These are phyloP conservation scores for Trididemnum miniatum DNA, from an alignment of 23 tunicate genomes.

Conservation along the genomic window DNA sequence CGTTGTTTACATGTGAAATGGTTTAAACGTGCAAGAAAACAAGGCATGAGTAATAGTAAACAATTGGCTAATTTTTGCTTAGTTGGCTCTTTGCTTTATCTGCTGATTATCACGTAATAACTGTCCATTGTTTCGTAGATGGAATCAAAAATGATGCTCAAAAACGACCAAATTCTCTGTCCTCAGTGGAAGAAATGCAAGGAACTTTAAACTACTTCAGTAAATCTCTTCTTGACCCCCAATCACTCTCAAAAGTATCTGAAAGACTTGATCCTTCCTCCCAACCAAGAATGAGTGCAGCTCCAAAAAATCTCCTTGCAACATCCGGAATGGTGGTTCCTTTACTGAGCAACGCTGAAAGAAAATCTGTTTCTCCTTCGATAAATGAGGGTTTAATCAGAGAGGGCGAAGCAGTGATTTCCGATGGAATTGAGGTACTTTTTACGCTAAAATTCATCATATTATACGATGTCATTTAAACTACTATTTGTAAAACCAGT, in stretches of 20 bases:
- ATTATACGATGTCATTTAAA: too few relatives aligned
- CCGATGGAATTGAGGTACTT: constrained; percentile 59
- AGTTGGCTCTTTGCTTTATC: neutral
- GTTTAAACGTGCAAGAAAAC: constrained; percentile 25
- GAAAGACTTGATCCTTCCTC: constrained; percentile 12
- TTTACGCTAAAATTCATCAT: too few relatives aligned
- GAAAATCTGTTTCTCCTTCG: constrained; percentile 11
- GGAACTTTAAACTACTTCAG: constrained; percentile 81
- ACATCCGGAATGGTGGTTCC: constrained; percentile 38
- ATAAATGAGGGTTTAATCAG: neutral
- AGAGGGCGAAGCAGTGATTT: constrained; percentile 27
- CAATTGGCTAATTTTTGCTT: neutral
- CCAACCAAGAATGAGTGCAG: constrained; percentile 59
- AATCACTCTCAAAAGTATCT: constrained; percentile 16
- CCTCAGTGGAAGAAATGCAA: constrained; percentile 93
- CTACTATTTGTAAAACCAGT: too few relatives aligned
- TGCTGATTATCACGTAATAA: neutral
- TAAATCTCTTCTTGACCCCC: constrained; percentile 57
- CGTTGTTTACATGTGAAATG: constrained; percentile 21
- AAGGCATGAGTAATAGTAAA: constrained; percentile 2
- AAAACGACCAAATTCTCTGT: constrained; percentile 81
- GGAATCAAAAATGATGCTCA: constrained; percentile 56
- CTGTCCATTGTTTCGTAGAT: neutral
- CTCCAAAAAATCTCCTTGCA: constrained; percentile 56
- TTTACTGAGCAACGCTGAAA: constrained; percentile 6